Conservation (phyloP, 2,888 invertebrate species). For the Apodemia mormo region DNA sequence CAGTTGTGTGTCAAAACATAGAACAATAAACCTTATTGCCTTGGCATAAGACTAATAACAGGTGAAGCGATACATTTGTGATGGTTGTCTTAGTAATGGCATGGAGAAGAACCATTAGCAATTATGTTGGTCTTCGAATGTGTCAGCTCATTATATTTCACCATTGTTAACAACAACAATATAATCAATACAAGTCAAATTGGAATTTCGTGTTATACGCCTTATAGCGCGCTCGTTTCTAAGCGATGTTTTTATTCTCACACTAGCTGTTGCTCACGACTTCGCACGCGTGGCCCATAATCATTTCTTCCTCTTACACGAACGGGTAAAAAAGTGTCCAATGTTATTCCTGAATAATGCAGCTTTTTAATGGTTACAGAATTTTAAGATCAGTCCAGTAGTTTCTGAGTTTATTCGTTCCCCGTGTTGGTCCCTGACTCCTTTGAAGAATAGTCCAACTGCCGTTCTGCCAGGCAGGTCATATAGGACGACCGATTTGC, state of each 20-base stretch:
- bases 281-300: too few species aligned
- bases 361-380: too few species aligned
- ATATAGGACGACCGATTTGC: too few species aligned
- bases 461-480: too few species aligned
- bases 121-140: slow-evolving; percentile 66
- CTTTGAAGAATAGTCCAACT: too few species aligned
- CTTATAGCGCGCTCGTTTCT: not conserved
- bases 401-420: too few species aligned
- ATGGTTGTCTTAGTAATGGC: slow-evolving; percentile 39
- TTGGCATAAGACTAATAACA: slow-evolving; percentile 24
- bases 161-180: slow-evolving; percentile 18
- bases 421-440: too few species aligned
- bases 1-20: slow-evolving; percentile 29
- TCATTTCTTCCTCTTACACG: too few species aligned
- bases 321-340: too few species aligned
- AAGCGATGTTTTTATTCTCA: not conserved
- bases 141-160: slow-evolving; percentile 63
- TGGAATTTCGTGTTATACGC: not conserved
- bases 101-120: slow-evolving; percentile 56
- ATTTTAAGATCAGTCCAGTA: too few species aligned
- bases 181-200: slow-evolving; percentile 2
- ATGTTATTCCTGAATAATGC: too few species aligned
- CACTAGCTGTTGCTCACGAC: too few species aligned
- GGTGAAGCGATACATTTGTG: slow-evolving; percentile 22
- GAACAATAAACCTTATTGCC: slow-evolving; percentile 32